Conservation (phyloP, 2,888 invertebrate species). For the Gastrophysa polygoni region DNA sequence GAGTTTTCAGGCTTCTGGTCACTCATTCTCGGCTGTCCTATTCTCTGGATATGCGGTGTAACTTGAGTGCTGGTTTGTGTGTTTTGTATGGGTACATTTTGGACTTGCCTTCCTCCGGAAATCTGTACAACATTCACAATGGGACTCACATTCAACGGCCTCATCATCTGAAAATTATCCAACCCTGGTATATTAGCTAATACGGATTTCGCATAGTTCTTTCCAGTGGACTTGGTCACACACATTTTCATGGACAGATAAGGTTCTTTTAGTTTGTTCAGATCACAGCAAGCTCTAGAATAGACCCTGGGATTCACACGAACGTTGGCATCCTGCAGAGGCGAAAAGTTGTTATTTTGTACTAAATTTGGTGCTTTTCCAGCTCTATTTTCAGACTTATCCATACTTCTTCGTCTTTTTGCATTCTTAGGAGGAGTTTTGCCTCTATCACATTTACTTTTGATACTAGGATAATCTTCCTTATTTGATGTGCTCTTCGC, state of each 20-base stretch:
- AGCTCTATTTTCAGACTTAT: slow-evolving; percentile 39
- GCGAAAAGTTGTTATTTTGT: slow-evolving; percentile 38
- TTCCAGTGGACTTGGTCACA: slow-evolving; percentile 16
- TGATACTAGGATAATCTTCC: slow-evolving; percentile 31
- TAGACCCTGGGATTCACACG: slow-evolving; percentile 33
- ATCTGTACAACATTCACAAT: slow-evolving; percentile 58
- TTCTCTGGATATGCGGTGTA: slow-evolving; percentile 59
- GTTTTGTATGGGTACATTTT: slow-evolving; percentile 47
- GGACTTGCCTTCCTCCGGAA: slow-evolving; percentile 48
- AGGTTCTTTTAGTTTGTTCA: slow-evolving; percentile 8
- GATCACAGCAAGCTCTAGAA: slow-evolving; percentile 28
- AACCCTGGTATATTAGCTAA: slow-evolving; percentile 64
- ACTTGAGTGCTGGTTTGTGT: slow-evolving; percentile 58
- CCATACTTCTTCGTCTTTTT: slow-evolving; percentile 34
- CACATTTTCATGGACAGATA: slow-evolving; percentile 11
- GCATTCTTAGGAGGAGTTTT: slow-evolving; percentile 35
- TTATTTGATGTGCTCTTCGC: slow-evolving; percentile 22
- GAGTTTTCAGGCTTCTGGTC: slow-evolving; percentile 49
- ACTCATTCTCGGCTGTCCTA: slow-evolving; percentile 55
- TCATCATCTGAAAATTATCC: slow-evolving; percentile 65
- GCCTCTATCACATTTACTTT: slow-evolving; percentile 39
- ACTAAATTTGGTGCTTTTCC: slow-evolving; percentile 39
- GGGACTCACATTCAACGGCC: slow-evolving; percentile 58
- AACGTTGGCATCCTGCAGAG: slow-evolving; percentile 42
- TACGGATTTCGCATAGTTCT: slow-evolving; percentile 40